These are phyloP conservation scores for Electrona antarctica DNA, from an alignment of 2,113 vertebrate species.

Conservation along the genomic window DNA sequence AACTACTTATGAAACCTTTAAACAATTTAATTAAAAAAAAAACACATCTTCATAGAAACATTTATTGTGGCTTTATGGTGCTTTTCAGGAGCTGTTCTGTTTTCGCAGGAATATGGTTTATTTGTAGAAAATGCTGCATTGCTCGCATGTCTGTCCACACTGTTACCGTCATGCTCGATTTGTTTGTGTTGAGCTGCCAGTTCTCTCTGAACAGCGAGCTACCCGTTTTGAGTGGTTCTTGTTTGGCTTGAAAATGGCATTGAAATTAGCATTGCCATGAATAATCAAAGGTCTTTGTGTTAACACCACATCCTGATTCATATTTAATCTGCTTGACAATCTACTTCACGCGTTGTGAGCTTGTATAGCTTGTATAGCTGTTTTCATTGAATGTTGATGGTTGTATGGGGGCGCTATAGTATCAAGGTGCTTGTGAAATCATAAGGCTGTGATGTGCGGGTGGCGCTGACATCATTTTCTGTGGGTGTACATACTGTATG, in stretches of 20 bases:
- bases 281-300: constrained; percentile 12
- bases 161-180: not conserved
- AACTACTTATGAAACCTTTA: too few species aligned
- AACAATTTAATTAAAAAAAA: too few species aligned
- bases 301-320: not conserved
- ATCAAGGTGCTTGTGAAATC: constrained; percentile 25
- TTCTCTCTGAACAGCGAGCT: constrained; percentile 26
- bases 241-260: constrained; percentile 21
- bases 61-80: constrained; percentile 64
- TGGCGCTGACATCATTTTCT: constrained; percentile 44
- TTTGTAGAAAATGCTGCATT: not conserved
- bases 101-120: constrained; percentile 36
- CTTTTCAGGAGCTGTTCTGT: constrained; percentile 38
- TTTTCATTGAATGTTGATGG: too few species aligned
- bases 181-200: constrained; percentile 3
- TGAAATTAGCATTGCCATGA: constrained; percentile 42
- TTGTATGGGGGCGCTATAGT: constrained; percentile 3
- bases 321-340: too few species aligned
- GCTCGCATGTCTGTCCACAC: not conserved
- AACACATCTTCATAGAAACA: constrained; percentile 25
- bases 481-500: constrained; percentile 17
- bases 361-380: too few species aligned
- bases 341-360: too few species aligned
- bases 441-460: constrained; percentile 33
- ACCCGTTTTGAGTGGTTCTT: constrained; percentile 36